Base-by-base conservation (phyloP, 2,113 vertebrate genomes). In the Numida meleagris region DNA sequence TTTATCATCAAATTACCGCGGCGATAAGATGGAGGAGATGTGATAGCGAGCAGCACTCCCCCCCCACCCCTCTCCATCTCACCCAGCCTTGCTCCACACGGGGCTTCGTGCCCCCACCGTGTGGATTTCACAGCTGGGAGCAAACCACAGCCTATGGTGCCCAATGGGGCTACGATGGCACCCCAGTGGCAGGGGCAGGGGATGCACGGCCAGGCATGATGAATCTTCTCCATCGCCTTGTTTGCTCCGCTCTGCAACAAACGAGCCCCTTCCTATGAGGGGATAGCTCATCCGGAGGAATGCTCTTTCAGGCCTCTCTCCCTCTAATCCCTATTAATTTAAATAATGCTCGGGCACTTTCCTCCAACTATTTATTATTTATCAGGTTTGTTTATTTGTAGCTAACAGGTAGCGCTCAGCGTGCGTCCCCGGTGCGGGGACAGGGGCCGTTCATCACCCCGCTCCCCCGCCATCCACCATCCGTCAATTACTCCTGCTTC, bases 241-340 rank as follows among this genome's bases (percentile, higher is more conserved):
- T 95, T 97, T 97, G 97, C 94, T 95, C 93, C 96, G 95, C 89
- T 74, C 93, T 63, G 59, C 86, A 95, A 97, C 94, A 96, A 97
- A 98, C 98, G 97, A 98, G 97, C 96, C 97, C 90, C 98, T 96
- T 94, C 82, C 93, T 2, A n/a, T n/a, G 4, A 82, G 4, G 75
- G 91, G 91, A 96, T 97, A 97, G 94, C 95, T 96, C 96, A 96
- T 96, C 98, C 8, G 11, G 92, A 96, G 92, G 95, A 96, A 96
- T 95, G 94, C 96, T 96, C 96, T 92, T 96, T 96, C 96, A 98
- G 98, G 97, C 97, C 97, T 97, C 97, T 97, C 97, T 97, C 94
- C 91, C 87, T 98, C 98, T 99, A 99, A 99, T 99, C 98, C 98
- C 98, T 98, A 99, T 99, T 99, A 99, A 99, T 99, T 99, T 99